Evolutionary conservation across 2,113 vertebrate species (phyloP).

Genomic region (Scophthalmus maximus): DNA sequence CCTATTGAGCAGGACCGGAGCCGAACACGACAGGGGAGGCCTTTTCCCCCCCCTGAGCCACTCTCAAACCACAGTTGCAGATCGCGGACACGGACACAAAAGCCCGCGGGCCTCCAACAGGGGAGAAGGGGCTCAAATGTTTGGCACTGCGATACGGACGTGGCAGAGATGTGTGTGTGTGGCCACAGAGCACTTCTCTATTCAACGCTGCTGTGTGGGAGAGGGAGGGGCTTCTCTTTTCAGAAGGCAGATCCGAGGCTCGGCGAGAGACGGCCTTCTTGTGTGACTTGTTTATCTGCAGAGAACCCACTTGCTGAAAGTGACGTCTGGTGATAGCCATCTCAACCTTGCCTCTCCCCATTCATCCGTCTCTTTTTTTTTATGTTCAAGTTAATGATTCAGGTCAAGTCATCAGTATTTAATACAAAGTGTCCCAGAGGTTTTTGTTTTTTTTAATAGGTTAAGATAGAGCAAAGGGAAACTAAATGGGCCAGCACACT

Average conservation of each 20-base stretch:
- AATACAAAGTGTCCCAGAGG: not conserved
- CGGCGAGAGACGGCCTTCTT: conserved; percentile 45
- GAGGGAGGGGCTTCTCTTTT: conserved; percentile 52
- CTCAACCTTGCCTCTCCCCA: conserved; percentile 22
- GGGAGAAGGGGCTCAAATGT: conserved; percentile 68
- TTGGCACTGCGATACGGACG: conserved; percentile 59
- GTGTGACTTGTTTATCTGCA: conserved; percentile 53
- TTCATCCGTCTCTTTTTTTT: conserved; percentile 8
- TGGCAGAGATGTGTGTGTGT: conserved; percentile 59
- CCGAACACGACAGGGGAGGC: conserved; percentile 45
- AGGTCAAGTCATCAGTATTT: conserved; percentile 7
- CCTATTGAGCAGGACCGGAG: conserved; percentile 53
- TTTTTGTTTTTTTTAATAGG: not conserved
- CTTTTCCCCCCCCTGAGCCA: conserved; percentile 48
- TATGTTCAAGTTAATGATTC: no score
- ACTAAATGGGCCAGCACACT: not conserved
- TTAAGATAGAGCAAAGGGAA: conserved; percentile 7
- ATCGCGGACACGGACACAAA: conserved; percentile 69
- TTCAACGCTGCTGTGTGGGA: conserved; percentile 54
- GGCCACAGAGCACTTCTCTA: conserved; percentile 65
- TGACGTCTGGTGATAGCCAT: conserved; percentile 48
- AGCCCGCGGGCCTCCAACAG: conserved; percentile 50
- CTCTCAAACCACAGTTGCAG: conserved; percentile 45
- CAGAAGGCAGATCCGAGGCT: conserved; percentile 23
- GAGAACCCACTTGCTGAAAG: conserved; percentile 52